Base-by-base conservation (phyloP, 2,113 vertebrate species). In the Taxidea taxus region DNA sequence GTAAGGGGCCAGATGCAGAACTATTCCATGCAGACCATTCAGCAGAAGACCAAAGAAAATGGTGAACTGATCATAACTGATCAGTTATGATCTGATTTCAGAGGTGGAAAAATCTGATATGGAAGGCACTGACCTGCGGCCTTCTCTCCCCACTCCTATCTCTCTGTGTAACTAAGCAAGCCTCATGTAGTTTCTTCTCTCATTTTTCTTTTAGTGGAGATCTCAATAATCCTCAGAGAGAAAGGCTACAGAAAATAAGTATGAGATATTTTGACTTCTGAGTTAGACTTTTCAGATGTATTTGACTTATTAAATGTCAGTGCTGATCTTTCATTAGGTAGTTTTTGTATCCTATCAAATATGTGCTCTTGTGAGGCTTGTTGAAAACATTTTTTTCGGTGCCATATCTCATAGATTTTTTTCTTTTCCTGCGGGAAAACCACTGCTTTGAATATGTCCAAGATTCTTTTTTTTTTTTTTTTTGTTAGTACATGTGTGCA, bases 1-100 rank as follows among this genome's bases (percentile, higher is more conserved):
- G 99, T 98, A 34, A 99, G 99, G 49, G 99, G 99, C 13, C 99
- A 99, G 92, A 98, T 99, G 97, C 99, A 98, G 97, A 98, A 97
- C 37, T 99, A 99, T 94, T 99, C 99, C 1, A 72, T 99, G 92
- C 99, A 99, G 96, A 99, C 93, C 90, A 97, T 99, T 64, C 99
- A 99, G 42, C 99, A 99, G 97, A 99, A 99, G 98, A 96, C 94
- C 58, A 99, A 99, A 96, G 99, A 99, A 98, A 99, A 98, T 1
- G 98, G 99, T 8, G 99, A 99, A 84, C 98, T 99, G 27, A 75
- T 60, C 82, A 82, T 42, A 66, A 87, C 1, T 31, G 74, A 77
- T 77, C 74, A 77, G 15, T 47, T 80, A 91, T 18, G 99, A 99
- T 74, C 91, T 98, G 77, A 98, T 99, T 96, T 97, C 93, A n/a